Conservation (phyloP, 2,797 vertebrate species). For the Fundulus diaphanus region DNA sequence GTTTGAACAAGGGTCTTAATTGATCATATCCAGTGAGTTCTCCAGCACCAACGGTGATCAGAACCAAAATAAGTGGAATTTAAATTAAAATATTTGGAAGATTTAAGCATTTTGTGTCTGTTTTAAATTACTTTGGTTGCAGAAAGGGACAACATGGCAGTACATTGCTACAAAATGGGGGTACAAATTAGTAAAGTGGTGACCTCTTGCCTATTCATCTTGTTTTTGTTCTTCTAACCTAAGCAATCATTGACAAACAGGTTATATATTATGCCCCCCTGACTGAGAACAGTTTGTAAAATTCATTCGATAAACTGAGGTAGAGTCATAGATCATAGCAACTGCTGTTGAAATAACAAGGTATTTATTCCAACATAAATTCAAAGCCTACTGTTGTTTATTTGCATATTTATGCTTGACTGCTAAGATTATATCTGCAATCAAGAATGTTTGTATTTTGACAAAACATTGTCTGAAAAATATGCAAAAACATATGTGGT, state of each 20-base stretch:
- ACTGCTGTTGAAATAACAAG: constrained; percentile 30
- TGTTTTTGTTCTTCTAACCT: not conserved
- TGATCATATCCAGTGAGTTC: too few relatives aligned
- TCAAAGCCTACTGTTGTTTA: constrained; percentile 26
- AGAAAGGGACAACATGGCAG: not conserved
- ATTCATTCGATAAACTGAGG: not conserved
- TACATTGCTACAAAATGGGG: not conserved
- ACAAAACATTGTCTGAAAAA: not conserved
- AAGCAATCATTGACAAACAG: not conserved
- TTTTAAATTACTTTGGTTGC: not conserved
- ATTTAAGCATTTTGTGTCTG: too few relatives aligned
- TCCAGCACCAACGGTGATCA: too few relatives aligned
- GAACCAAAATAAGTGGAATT: too few relatives aligned
- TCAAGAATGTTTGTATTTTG: constrained; percentile 4
- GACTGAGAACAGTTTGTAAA: not conserved
- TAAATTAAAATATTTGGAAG: too few relatives aligned
- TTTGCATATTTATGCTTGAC: constrained; percentile 32
- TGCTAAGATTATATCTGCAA: constrained; percentile 37
- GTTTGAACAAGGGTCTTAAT: too few relatives aligned
- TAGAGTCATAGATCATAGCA: constrained; percentile 5
- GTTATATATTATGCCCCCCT: not conserved
- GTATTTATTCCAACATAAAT: constrained; percentile 27
- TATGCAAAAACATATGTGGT: not conserved
- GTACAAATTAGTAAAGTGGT: not conserved
- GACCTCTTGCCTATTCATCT: too few relatives aligned